These are phyloP conservation scores for Spongia lamella DNA, from an alignment of 37 sponge, comb jelly and placozoan genomes.

Conservation along the genomic window DNA sequence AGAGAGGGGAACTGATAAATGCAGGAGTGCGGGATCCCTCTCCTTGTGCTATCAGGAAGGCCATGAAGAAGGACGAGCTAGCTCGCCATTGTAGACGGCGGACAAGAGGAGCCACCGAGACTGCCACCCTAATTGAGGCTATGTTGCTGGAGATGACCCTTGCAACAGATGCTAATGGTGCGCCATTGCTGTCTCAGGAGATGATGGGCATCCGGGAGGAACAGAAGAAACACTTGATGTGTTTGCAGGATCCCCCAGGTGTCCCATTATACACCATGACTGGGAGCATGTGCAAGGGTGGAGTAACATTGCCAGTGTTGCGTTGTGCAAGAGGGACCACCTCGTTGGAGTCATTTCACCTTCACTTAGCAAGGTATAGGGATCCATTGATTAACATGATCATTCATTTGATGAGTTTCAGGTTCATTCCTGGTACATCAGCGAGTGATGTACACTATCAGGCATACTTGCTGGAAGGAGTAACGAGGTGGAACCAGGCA, in stretches of 20 bases:
- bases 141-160: conserved; percentile 25
- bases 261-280: too few relatives aligned
- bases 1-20: conserved; percentile 21
- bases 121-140: conserved; percentile 1
- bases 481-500: conserved; percentile 43
- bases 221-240: too few relatives aligned
- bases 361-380: conserved; percentile 15
- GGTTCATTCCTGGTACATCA: conserved; percentile 38
- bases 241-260: too few relatives aligned
- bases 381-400: too few relatives aligned
- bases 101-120: conserved; percentile 20
- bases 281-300: too few relatives aligned
- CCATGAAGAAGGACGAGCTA: conserved; percentile 36
- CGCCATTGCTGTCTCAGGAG: conserved; percentile 21
- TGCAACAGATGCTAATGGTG: conserved; percentile 48
- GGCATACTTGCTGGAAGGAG: conserved; percentile 35
- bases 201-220: conserved; percentile 15
- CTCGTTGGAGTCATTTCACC: conserved; percentile 35
- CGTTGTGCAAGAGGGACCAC: conserved; percentile 44
- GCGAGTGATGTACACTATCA: conserved; percentile 42
- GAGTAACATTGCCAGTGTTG: conserved; percentile 14
- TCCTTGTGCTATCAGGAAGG: conserved; percentile 18
- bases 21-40: conserved; percentile 39
- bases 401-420: too few relatives aligned
- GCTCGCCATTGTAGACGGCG: conserved; percentile 35